Percentiles rank a stretch among this genome's conserved stretches.
Conservation (phyloP, 2,113 vertebrate species). For the Hippocampus zosterae region DNA sequence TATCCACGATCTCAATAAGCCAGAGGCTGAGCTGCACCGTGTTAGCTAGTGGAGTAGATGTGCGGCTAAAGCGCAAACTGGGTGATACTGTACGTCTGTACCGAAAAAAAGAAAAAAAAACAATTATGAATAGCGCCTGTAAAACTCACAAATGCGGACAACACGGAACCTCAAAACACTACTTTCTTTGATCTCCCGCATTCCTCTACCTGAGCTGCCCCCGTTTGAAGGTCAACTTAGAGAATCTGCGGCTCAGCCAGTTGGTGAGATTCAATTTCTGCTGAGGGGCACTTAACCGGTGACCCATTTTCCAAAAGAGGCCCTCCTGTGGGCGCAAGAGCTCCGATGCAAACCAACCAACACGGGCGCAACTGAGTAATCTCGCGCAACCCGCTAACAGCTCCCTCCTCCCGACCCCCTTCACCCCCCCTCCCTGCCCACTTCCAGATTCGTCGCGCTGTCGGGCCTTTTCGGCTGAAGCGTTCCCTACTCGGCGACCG, state of each 20-base stretch:
- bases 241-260: constrained; percentile 57
- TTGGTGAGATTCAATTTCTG: constrained; percentile 70
- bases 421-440: neutral
- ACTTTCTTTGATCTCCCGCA: constrained; percentile 49
- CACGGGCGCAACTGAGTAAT: constrained; percentile 40
- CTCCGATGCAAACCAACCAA: constrained; percentile 49
- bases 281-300: constrained; percentile 69
- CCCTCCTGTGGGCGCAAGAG: constrained; percentile 48
- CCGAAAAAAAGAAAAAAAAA: neutral
- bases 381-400: constrained; percentile 21
- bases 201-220: constrained; percentile 42
- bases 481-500: constrained; percentile 29
- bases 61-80: neutral
- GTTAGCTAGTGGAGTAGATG: neutral
- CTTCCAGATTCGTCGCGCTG: constrained; percentile 13
- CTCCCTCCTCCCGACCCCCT: neutral
- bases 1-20: neutral
- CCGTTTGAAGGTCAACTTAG: constrained; percentile 61
- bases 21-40: no score
- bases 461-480: constrained; percentile 20
- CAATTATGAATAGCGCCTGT: constrained; percentile 15
- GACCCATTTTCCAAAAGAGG: constrained; percentile 67
- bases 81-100: no score
- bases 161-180: neutral
- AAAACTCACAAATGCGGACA: constrained; percentile 1